Conservation (phyloP, 92 coral and sea anemone genomes). For the Epizoanthus scotinus region DNA sequence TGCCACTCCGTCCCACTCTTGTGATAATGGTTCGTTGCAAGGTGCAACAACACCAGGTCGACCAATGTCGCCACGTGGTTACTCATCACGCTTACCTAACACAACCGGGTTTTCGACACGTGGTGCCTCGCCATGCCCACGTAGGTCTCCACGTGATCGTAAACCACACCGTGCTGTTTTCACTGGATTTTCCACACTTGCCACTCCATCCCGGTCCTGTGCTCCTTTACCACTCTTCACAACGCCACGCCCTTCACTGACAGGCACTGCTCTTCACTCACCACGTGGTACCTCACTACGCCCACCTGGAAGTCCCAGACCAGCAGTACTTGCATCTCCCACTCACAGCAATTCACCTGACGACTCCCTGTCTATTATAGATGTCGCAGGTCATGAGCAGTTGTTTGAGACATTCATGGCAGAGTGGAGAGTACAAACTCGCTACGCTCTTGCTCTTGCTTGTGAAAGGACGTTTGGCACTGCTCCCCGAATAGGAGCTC, state of each 20-base stretch:
- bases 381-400: conserved; percentile 72
- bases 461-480: conserved; percentile 67
- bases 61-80: conserved; percentile 8
- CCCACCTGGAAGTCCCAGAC: conserved; percentile 1
- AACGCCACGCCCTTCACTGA: neutral
- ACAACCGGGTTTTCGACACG: neutral
- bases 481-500: conserved; percentile 81
- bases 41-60: neutral
- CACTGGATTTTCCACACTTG: neutral
- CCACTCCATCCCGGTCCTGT: neutral
- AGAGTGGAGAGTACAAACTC: conserved; percentile 76
- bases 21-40: neutral
- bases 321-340: conserved; percentile 34
- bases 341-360: conserved; percentile 15
- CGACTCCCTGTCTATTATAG: conserved; percentile 57
- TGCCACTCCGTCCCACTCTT: neutral
- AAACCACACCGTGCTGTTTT: neutral
- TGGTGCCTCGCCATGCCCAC: neutral
- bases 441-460: conserved; percentile 80
- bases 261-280: neutral
- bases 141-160: conserved; percentile 12
- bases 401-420: conserved; percentile 73
- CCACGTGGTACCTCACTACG: neutral
- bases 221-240: neutral
- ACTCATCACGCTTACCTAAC: neutral